phyloP scores from a whole-genome alignment of 2,113 vertebrate species.

The Nothocercus nigrocapillus region DNA sequence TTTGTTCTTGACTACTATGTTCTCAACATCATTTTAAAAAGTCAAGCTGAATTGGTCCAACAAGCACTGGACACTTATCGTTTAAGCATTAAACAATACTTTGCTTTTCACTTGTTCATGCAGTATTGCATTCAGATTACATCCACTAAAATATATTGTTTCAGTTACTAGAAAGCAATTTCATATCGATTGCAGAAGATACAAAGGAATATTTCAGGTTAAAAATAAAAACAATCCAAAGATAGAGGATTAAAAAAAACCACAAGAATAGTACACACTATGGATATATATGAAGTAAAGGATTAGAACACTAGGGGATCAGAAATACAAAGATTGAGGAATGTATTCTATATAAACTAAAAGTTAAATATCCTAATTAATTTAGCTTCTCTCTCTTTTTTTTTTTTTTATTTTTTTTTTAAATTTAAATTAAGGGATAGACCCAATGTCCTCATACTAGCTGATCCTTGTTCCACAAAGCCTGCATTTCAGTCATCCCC shows the following conservation, averaged over 20 bases:
- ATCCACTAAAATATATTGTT: background rate
- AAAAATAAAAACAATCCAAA: background rate
- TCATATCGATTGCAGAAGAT: background rate
- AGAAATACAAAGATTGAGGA: background rate
- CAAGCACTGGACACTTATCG: background rate
- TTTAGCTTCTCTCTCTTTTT: background rate
- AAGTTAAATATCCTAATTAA: background rate
- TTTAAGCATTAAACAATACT: background rate
- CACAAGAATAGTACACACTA: rapidly evolving
- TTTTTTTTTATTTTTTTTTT: background rate
- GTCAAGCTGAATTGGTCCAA: background rate
- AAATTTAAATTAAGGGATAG: background rate
- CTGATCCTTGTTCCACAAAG: background rate
- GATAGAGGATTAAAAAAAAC: background rate
- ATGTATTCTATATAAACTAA: background rate
- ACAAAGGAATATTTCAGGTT: background rate
- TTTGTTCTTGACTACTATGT: background rate
- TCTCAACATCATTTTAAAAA: background rate
- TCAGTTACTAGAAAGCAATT: slow-evolving; percentile 6
- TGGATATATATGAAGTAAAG: background rate
- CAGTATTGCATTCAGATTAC: background rate
- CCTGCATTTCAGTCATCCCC: background rate
- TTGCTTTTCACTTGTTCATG: background rate
- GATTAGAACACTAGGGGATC: background rate
- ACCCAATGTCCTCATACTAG: background rate